Evolutionary conservation across 2,888 invertebrate genomes (phyloP).

Genomic region (Danaus chrysippus): DNA sequence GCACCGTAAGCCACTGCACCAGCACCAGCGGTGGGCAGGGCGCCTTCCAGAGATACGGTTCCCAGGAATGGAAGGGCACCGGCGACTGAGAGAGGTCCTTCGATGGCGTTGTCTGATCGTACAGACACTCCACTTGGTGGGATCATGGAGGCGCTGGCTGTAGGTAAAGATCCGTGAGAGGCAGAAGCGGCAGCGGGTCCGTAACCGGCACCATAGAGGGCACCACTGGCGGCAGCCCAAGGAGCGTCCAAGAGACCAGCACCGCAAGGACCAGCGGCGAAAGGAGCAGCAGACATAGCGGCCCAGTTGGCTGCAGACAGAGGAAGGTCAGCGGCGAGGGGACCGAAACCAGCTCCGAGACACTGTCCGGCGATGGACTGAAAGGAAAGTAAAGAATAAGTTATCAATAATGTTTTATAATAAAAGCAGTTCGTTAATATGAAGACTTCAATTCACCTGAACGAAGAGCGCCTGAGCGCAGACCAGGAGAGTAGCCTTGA

Average conservation of each 20-base stretch:
- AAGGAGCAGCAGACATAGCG: constrained; percentile 7
- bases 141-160: constrained; percentile 22
- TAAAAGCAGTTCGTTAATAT: background rate
- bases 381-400: constrained; percentile 11
- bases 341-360: constrained; percentile 21
- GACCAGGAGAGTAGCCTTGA: constrained; percentile 35
- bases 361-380: constrained; percentile 36
- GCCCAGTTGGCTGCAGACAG: constrained; percentile 1
- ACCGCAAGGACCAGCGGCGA: constrained; percentile 13
- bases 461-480: constrained; percentile 39
- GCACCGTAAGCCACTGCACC: constrained; percentile 21
- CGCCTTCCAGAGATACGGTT: constrained; percentile 23
- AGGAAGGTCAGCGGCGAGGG: constrained; percentile 4
- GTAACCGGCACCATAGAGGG: constrained; percentile 6
- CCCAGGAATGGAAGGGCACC: constrained; percentile 27
- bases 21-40: constrained; percentile 19
- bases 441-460: constrained; percentile 36
- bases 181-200: constrained; percentile 11
- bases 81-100: constrained; percentile 35
- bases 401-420: constrained; percentile 1
- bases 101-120: constrained; percentile 34
- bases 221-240: constrained; percentile 13
- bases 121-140: constrained; percentile 18
- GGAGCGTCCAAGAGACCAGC: constrained; percentile 12
- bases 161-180: constrained; percentile 10